phyloP scores from a whole-genome alignment of 2,797 vertebrate genomes.

The Anabas testudineus region DNA sequence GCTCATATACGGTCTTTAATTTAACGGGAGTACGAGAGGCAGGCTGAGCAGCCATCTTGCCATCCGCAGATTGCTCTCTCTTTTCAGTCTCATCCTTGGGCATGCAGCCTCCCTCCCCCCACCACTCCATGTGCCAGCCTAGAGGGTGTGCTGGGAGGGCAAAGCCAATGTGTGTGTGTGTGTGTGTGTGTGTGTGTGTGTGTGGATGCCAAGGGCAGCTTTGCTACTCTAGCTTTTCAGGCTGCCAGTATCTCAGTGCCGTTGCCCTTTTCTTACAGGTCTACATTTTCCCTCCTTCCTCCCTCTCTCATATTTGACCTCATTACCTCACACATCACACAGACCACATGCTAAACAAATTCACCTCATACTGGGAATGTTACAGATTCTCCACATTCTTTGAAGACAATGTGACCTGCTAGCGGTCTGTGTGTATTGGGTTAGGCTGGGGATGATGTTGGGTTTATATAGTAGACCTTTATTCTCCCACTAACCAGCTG shows the following conservation, averaged over 20 bases:
- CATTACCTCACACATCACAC: conserved; percentile 52
- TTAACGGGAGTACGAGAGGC: conserved; percentile 24
- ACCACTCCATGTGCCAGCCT: conserved; percentile 78
- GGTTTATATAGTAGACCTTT: conserved; percentile 58
- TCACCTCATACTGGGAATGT: conserved; percentile 29
- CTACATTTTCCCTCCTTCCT: conserved; percentile 33
- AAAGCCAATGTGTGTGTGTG: conserved; percentile 40
- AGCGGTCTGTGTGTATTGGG: conserved; percentile 13
- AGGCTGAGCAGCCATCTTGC: conserved; percentile 72
- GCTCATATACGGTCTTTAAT: conserved; percentile 29
- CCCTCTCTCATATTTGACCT: conserved; percentile 48
- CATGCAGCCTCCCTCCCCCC: conserved; percentile 67
- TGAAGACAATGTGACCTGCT: conserved; percentile 40
- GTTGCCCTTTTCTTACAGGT: conserved; percentile 61
- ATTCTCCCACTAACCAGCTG: conserved; percentile 49
- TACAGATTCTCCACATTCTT: conserved; percentile 64
- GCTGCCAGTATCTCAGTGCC: conserved; percentile 70
- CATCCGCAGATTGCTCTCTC: conserved; percentile 54
- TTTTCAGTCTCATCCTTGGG: conserved; percentile 72
- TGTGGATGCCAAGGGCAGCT: conserved; percentile 60
- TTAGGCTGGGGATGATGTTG: conserved; percentile 22
- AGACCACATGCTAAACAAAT: conserved; percentile 48
- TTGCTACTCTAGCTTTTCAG: conserved; percentile 58
- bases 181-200: conserved; percentile 28
- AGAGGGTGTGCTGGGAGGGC: conserved; percentile 76